Percentiles rank a stretch among this genome's conserved stretches.
phyloP scores from a whole-genome alignment of 2,113 vertebrate genomes.

The Philantomba maxwellii region DNA sequence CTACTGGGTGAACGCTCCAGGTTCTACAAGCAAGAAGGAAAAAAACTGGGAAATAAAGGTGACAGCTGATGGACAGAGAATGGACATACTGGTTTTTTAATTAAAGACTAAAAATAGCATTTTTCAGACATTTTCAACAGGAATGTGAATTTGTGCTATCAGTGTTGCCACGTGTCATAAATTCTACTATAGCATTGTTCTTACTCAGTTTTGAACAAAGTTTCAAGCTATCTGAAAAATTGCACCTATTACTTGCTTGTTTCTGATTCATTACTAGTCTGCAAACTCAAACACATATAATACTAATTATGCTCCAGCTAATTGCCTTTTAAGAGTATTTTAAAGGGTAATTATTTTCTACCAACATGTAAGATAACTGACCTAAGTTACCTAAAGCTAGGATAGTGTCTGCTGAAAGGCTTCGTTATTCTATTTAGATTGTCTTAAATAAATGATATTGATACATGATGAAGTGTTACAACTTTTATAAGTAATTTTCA shows the following conservation, averaged over 20 bases:
- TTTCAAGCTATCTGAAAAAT: not conserved
- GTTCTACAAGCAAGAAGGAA: not conserved
- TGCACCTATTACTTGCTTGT: not conserved
- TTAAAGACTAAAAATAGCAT: not conserved
- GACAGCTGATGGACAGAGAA: not conserved
- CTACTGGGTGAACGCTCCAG: not conserved
- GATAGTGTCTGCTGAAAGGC: not conserved
- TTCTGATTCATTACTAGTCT: not conserved
- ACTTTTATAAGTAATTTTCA: not conserved
- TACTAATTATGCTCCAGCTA: not conserved
- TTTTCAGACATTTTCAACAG: not conserved
- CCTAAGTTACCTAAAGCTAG: not conserved
- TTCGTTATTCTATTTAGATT: not conserved
- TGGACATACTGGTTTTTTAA: not conserved
- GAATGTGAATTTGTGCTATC: not conserved
- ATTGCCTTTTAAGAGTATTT: not conserved
- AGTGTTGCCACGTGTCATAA: fast-evolving
- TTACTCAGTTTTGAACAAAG: not conserved
- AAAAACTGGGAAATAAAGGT: not conserved
- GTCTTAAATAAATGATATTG: not conserved
- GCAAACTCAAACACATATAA: not conserved
- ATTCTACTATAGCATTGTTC: not conserved
- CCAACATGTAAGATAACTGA: not conserved
- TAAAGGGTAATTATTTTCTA: not conserved
- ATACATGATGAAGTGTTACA: not conserved